Percentiles rank a stretch among this genome's conserved stretches.
Conservation (phyloP, 2,797 vertebrate species). For the Rhabdophis nuchalis region DNA sequence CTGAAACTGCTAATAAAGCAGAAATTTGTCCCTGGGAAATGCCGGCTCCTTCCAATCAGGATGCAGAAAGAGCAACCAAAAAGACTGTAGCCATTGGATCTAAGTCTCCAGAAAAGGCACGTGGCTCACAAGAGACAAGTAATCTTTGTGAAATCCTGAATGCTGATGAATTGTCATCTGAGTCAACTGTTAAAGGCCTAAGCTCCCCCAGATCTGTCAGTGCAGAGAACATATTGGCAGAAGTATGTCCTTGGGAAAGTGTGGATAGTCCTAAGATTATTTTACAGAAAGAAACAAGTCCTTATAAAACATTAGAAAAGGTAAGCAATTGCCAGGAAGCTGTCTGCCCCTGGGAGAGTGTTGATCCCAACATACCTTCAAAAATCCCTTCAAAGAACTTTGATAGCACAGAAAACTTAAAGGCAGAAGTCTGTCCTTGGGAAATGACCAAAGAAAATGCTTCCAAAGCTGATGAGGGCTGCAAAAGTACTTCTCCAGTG, state of each 20-base stretch:
- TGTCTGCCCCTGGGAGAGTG: constrained; percentile 65
- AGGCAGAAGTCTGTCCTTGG: constrained; percentile 77
- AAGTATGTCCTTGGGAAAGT: constrained; percentile 69
- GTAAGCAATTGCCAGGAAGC: constrained; percentile 57
- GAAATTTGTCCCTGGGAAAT: constrained; percentile 44
- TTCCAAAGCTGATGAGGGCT: background rate
- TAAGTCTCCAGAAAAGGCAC: constrained; percentile 23
- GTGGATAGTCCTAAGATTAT: constrained; percentile 12
- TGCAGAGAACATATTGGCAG: background rate
- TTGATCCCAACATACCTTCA: background rate
- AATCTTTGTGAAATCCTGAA: constrained; percentile 43
- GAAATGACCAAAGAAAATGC: constrained; percentile 50
- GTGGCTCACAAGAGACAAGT: constrained; percentile 26
- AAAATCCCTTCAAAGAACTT: constrained; percentile 37
- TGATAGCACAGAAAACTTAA: constrained; percentile 36
- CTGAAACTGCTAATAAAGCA: background rate
- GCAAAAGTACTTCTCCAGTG: fast-evolving
- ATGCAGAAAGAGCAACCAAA: background rate
- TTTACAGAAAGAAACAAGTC: background rate
- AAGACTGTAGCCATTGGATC: background rate
- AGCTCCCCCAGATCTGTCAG: background rate
- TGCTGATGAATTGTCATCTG: constrained; percentile 4
- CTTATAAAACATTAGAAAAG: constrained; percentile 43
- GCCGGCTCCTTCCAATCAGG: background rate
- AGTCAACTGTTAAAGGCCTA: background rate